These are phyloP conservation scores for Fulica atra DNA, from an alignment of 2,113 vertebrate species.

Conservation along the genomic window DNA sequence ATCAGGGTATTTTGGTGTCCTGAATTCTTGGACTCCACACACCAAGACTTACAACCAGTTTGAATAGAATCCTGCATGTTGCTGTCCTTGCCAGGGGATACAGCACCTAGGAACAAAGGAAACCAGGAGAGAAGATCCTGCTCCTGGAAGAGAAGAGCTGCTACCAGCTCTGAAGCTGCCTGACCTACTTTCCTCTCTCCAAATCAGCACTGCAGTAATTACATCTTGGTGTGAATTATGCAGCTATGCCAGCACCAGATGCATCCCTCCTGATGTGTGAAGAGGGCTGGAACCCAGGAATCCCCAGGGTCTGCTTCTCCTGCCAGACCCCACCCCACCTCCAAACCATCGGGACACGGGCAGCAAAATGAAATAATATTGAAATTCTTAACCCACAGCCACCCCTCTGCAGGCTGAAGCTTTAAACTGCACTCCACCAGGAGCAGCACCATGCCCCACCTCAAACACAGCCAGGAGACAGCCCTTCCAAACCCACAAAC, in stretches of 20 bases:
- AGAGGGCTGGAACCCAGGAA: not conserved
- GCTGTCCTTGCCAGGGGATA: not conserved
- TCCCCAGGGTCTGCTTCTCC: not conserved
- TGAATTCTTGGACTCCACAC: not conserved
- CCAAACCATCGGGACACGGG: rapidly evolving
- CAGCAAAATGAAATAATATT: not conserved
- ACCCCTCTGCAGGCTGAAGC: not conserved
- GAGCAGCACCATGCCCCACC: not conserved
- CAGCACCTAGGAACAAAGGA: not conserved
- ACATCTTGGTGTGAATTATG: not conserved
- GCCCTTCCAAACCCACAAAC: not conserved
- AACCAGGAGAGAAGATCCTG: not conserved
- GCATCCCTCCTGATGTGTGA: not conserved
- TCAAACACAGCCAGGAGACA: not conserved
- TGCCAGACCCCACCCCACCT: not conserved
- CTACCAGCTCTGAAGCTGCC: not conserved
- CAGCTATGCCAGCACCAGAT: not conserved
- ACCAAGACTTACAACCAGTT: not conserved
- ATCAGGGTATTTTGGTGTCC: not conserved
- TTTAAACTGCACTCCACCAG: not conserved
- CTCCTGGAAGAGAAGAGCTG: not conserved
- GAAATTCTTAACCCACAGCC: not conserved
- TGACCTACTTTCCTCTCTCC: not conserved
- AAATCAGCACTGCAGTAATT: not conserved
- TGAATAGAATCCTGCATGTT: not conserved